Percentiles rank a stretch among this genome's conserved stretches.
phyloP scores from a whole-genome alignment of 1,140 invertebrate species.

The Eurosta solidaginis region DNA sequence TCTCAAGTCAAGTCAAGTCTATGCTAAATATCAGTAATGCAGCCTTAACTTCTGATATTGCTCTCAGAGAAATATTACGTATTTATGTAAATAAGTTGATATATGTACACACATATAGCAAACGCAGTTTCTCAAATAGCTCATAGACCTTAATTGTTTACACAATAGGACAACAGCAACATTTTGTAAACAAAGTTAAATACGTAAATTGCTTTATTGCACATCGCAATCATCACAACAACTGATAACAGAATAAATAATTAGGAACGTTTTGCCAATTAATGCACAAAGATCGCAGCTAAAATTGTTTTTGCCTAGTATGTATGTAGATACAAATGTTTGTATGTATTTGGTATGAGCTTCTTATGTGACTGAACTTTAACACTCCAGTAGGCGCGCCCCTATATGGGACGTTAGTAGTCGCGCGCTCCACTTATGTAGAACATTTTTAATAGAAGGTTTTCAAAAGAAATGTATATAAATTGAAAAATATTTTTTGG shows the following conservation, averaged over 20 bases:
- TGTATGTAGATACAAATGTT: background rate
- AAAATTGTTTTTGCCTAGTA: background rate
- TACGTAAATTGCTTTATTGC: background rate
- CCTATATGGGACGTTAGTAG: too few species aligned
- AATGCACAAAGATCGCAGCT: background rate
- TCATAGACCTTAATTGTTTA: background rate
- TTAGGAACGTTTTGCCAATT: background rate
- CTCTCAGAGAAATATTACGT: too few species aligned
- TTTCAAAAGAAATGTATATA: too few species aligned
- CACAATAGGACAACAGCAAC: slow-evolving; percentile 11
- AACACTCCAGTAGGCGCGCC: too few species aligned
- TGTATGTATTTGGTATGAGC: background rate
- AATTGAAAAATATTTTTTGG: too few species aligned
- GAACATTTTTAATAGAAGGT: too few species aligned
- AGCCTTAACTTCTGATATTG: too few species aligned
- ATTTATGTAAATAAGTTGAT: too few species aligned
- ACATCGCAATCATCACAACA: background rate
- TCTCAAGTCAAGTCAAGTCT: too few species aligned
- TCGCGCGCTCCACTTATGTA: too few species aligned
- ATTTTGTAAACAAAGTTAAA: background rate
- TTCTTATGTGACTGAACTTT: background rate
- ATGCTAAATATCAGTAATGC: too few species aligned
- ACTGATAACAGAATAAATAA: background rate
- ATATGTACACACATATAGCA: background rate
- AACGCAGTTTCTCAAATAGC: background rate